Evolutionary conservation across 2,888 invertebrate species (phyloP).

Genomic region (Cataglyphis cursor): DNA sequence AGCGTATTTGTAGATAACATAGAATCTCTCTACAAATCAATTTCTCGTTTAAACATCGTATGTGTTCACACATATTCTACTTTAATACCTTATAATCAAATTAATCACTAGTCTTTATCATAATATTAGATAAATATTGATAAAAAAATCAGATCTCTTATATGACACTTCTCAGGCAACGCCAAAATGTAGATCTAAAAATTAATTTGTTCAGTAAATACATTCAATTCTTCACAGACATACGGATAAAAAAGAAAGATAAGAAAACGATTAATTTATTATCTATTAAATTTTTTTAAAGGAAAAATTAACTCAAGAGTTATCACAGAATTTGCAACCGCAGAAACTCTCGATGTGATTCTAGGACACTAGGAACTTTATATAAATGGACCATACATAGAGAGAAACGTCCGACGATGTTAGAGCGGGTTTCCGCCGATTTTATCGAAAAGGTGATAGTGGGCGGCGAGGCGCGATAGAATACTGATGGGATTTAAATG

Average conservation of each 20-base stretch:
- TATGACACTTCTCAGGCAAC: neutral
- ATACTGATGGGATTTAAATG: conserved; percentile 29
- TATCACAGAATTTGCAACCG: neutral
- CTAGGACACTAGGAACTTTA: neutral
- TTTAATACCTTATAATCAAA: neutral
- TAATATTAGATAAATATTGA: neutral
- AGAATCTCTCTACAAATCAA: neutral
- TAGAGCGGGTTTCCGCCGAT: conserved; percentile 63
- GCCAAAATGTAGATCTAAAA: neutral
- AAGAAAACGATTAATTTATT: neutral
- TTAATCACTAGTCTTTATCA: neutral
- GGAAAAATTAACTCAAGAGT: neutral
- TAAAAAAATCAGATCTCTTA: neutral
- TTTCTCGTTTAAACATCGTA: neutral
- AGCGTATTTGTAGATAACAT: neutral
- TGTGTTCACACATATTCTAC: neutral
- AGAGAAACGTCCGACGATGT: conserved; percentile 48
- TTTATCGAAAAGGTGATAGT: conserved; percentile 48
- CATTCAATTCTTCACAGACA: neutral
- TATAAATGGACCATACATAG: conserved; percentile 1
- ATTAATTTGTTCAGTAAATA: neutral
- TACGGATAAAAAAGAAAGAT: neutral
- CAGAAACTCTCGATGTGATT: neutral
- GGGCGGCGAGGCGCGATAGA: conserved; percentile 2
- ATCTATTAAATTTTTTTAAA: neutral